Conservation (phyloP, 1,140 invertebrate genomes). For the Neoseiulus cucumeris region DNA sequence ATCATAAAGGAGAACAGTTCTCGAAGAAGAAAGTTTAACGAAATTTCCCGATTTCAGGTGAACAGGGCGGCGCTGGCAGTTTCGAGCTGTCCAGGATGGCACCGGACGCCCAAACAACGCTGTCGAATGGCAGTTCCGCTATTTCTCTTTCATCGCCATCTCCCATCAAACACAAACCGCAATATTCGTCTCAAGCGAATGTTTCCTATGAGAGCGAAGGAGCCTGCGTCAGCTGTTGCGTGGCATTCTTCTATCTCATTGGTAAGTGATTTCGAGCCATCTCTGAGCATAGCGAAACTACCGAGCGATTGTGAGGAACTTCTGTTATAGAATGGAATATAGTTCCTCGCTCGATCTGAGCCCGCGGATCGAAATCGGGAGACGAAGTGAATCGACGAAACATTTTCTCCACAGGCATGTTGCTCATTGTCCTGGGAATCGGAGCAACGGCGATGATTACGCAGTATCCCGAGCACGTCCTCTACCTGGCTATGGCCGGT, state of each 20-base stretch:
- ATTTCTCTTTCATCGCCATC: neutral
- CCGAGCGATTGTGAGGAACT: no score
- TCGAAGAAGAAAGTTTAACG: no score
- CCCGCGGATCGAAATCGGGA: no score
- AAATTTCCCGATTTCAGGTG: no score
- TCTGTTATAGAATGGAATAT: no score
- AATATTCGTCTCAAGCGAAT: neutral
- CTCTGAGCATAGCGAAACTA: no score
- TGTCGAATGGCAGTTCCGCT: slow-evolving; percentile 7
- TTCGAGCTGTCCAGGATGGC: slow-evolving; percentile 5
- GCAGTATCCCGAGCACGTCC: slow-evolving; percentile 1
- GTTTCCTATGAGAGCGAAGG: neutral
- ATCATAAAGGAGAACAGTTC: no score
- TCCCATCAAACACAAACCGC: slow-evolving; percentile 9
- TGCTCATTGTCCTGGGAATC: slow-evolving; percentile 8
- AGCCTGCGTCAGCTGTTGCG: slow-evolving; percentile 5
- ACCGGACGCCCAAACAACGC: slow-evolving; percentile 2
- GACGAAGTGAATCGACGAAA: no score
- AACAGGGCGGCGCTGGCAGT: slow-evolving; percentile 7
- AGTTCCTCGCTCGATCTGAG: no score
- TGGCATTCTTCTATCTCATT: neutral
- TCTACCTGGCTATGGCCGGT: slow-evolving; percentile 2
- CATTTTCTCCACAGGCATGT: neutral
- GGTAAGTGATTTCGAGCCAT: neutral
- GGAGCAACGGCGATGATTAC: neutral